phyloP scores from a whole-genome alignment of 2,113 vertebrate species.

The Pseudopipra pipra region DNA sequence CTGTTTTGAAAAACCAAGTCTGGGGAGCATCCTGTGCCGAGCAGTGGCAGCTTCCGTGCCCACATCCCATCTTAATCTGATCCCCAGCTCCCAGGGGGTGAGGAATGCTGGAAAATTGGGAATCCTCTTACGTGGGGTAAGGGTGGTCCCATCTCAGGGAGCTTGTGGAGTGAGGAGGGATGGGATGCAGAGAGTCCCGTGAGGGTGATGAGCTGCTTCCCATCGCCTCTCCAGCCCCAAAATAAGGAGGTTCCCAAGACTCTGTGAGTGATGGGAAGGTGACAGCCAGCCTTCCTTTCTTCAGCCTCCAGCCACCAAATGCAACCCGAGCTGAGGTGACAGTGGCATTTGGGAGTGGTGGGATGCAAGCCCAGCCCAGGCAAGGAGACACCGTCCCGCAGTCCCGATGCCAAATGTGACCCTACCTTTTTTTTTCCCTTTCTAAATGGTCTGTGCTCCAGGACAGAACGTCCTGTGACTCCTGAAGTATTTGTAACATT shows the following conservation, averaged over 20 bases:
- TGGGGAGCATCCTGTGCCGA: background rate
- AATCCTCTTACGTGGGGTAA: background rate
- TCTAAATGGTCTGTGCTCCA: background rate
- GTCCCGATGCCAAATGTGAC: background rate
- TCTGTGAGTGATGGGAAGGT: background rate
- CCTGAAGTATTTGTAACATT: conserved; percentile 59
- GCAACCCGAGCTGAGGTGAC: background rate
- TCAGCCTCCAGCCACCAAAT: background rate
- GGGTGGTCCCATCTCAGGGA: background rate
- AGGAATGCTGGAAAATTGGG: rapidly evolving
- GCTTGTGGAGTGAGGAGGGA: background rate
- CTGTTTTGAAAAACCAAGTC: background rate
- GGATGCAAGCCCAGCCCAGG: background rate
- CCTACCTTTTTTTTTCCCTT: background rate
- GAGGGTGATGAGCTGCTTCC: background rate
- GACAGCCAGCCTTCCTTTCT: background rate
- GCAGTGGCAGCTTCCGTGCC: background rate
- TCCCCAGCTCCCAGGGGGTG: rapidly evolving
- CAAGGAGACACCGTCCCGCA: background rate
- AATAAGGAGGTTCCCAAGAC: rapidly evolving
- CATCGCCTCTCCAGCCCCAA: background rate
- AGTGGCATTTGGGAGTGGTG: background rate
- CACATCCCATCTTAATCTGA: rapidly evolving
- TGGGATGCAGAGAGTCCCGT: rapidly evolving
- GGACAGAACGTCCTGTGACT: conserved; percentile 65